Percentiles rank a stretch among this genome's conserved stretches.
Evolutionary conservation across 2,888 invertebrate genomes (phyloP).

Genomic region (Lasioglossum calceatum): DNA sequence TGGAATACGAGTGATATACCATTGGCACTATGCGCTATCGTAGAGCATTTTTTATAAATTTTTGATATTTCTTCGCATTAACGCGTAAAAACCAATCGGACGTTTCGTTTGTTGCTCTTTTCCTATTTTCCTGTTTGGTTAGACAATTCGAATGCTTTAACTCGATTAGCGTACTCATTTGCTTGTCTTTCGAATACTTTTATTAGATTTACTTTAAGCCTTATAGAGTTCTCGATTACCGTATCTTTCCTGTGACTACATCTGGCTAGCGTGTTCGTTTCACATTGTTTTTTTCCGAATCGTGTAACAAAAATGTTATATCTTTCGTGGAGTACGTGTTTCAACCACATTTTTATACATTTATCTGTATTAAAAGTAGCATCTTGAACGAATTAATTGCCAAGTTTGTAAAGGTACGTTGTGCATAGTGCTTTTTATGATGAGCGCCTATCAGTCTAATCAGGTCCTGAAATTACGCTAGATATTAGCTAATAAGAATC

Average conservation of each 20-base stretch:
- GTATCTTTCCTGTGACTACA: neutral
- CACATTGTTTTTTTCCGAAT: conserved; percentile 11
- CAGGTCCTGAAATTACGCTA: conserved; percentile 20
- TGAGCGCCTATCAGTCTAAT: conserved; percentile 64
- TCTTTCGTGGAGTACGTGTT: neutral
- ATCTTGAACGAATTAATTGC: neutral
- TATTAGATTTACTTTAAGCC: conserved; percentile 7
- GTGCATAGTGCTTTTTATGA: conserved; percentile 21
- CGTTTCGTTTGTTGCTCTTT: conserved; percentile 18
- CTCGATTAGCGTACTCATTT: conserved; percentile 5
- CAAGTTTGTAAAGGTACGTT: neutral
- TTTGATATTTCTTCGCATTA: conserved; percentile 12
- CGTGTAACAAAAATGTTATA: conserved; percentile 40
- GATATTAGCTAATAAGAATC: conserved; percentile 34
- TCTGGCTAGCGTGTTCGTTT: neutral
- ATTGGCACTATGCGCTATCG: conserved; percentile 64
- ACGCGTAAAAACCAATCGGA: conserved; percentile 22
- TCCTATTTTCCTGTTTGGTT: conserved; percentile 30
- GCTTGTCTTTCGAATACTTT: neutral
- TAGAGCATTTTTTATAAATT: conserved; percentile 37
- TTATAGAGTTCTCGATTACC: neutral
- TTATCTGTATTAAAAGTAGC: neutral
- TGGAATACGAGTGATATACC: conserved; percentile 62
- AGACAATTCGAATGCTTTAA: conserved; percentile 38
- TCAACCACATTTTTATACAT: neutral